Conservation (phyloP, 2,113 vertebrate species). For the Phaethon lepturus region DNA sequence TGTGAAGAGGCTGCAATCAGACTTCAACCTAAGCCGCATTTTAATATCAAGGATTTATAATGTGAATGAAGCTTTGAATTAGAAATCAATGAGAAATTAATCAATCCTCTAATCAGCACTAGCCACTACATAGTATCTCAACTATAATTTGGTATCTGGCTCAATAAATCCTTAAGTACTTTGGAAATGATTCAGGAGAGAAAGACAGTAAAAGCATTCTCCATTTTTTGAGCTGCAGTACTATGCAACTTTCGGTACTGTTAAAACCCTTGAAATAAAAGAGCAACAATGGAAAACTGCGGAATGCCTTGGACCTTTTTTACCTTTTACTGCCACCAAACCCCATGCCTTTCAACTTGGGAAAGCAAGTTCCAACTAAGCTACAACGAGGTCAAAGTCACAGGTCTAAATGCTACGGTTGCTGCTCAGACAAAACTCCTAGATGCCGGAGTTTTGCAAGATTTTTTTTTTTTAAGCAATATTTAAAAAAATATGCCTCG, state of each 20-base stretch:
- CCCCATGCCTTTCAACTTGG: conserved; percentile 60
- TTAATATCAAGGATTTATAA: conserved; percentile 31
- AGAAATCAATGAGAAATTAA: conserved; percentile 63
- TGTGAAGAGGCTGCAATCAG: neutral
- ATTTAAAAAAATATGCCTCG: neutral
- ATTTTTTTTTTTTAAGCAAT: neutral
- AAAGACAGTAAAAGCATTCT: conserved; percentile 33
- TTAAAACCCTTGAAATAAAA: conserved; percentile 54
- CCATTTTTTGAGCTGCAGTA: neutral
- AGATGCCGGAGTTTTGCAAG: neutral
- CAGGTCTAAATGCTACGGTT: conserved; percentile 27
- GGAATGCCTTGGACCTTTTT: conserved; percentile 13
- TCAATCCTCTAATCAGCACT: conserved; percentile 45
- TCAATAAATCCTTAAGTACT: conserved; percentile 37
- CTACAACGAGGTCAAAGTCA: conserved; percentile 68
- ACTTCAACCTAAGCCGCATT: neutral
- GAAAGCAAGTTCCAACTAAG: conserved; percentile 64
- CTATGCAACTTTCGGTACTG: neutral
- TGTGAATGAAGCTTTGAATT: conserved; percentile 29
- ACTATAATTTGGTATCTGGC: conserved; percentile 34
- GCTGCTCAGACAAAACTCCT: conserved; percentile 5
- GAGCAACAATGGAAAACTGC: conserved; percentile 48
- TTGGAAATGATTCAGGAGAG: conserved; percentile 39
- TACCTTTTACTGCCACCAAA: conserved; percentile 44
- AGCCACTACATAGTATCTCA: neutral